Evolutionary conservation across 2,113 vertebrate genomes (phyloP), one percentile per base, ranked within the genome.

Genomic region (Phainopepla nitens): DNA sequence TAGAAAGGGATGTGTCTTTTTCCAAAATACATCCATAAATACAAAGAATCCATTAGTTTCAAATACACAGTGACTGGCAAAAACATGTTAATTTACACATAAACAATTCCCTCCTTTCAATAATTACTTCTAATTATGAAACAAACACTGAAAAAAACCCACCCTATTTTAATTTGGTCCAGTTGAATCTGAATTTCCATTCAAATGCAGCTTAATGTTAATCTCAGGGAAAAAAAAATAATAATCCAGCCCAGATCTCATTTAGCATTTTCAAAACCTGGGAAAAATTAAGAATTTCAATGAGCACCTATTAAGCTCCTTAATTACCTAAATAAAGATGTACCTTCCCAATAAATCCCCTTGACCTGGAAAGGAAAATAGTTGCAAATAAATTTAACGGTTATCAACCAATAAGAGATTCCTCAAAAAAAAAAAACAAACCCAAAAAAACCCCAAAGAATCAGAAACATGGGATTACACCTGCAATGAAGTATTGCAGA

Each of bases 291-390:
- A 20, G 72, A 91, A 83, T 54, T 61, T 93, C 87, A 65, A 70
- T 54, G 65, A 94, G 47, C 11, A 51, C 51, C 64, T 87, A n/a
- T 78, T 84, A 95, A 94, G 65, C 73, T n/a, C 47, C 78, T 44
- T 89, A 90, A 91, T 78, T 91, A 39, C 78, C 94, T 75, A 90
- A 94, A 96, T 96, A 87, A 94, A 95, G 85, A 82, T 21, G 73
- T 78, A 78, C 60, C 64, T 39, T 53, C 60, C 51, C 66, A 44
- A 54, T 41, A 93, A 89, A 91, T 89, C 60, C 85, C 70, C 28
- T 36, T 27, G 69, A 81, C 50, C 49, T 31, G 31, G 4, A 72
- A 83, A 83, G 77, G 73, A 87, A 89, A 95, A 84, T 10, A 84
- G 72, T 54, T 66, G 51, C 47, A 35, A 60, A n/a, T 22, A 14